Percentiles rank a stretch among this genome's conserved stretches.
Conservation (phyloP, 2,113 vertebrate genomes). For the Lates calcarifer region DNA sequence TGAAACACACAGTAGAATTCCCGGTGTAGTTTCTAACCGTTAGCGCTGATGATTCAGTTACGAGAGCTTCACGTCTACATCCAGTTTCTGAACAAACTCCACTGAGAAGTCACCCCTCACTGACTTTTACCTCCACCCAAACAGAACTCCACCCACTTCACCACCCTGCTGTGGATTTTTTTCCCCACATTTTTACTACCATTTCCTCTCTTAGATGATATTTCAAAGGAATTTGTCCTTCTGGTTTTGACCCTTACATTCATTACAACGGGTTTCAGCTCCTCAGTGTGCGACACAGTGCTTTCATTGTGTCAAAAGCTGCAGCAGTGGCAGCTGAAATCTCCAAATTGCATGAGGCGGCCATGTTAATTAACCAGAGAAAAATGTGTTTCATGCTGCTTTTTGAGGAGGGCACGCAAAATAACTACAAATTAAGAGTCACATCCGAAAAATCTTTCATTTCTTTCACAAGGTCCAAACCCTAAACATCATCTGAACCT, state of each 20-base stretch:
- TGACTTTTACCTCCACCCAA: slow-evolving; percentile 18
- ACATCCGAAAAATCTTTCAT: not conserved
- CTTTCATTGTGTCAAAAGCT: slow-evolving; percentile 31
- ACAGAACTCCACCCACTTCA: slow-evolving; percentile 16
- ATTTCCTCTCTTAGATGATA: slow-evolving; percentile 23
- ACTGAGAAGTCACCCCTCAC: too few relatives aligned
- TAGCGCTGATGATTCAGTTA: too few relatives aligned
- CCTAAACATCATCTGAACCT: not conserved
- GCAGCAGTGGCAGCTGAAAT: slow-evolving; percentile 26
- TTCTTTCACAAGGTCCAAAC: not conserved
- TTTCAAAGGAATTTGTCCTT: slow-evolving; percentile 53
- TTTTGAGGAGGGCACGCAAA: slow-evolving; percentile 28
- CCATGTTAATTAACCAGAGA: slow-evolving; percentile 31
- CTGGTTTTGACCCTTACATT: slow-evolving; percentile 47
- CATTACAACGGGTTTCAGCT: slow-evolving; percentile 25
- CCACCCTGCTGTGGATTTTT: not conserved
- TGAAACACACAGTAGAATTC: too few relatives aligned
- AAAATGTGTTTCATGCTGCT: slow-evolving; percentile 48
- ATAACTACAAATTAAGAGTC: slow-evolving; percentile 22
- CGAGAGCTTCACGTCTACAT: too few relatives aligned
- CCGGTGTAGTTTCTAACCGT: too few relatives aligned
- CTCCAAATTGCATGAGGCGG: slow-evolving; percentile 18
- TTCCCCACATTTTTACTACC: too few relatives aligned
- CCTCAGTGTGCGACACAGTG: too few relatives aligned
- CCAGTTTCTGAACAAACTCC: too few relatives aligned